Base-by-base conservation (phyloP, 2,797 vertebrate species). In the Nannoperca australis region DNA sequence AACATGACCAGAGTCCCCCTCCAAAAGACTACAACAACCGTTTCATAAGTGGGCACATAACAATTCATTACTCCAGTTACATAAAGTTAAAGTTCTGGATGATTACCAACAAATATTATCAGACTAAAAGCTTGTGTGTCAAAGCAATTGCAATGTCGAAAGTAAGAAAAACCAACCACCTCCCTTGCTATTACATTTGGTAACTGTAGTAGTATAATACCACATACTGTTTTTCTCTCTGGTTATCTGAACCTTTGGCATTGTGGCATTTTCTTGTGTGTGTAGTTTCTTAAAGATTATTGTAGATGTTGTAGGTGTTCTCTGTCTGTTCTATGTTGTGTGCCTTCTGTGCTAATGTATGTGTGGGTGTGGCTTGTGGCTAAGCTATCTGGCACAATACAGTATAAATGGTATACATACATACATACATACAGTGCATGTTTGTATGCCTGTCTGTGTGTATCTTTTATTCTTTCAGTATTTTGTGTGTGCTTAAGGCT, bases 401-500 rank as follows among this genome's bases (percentile, higher is more conserved):
- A 27, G 20, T 49, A 18, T 34, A 38, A 55, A 22, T 27, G 24
- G 24, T 27, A 27, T 27, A 27, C 24, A 27, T 27, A 27, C 24
- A 27, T 27, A 27, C 24, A 27, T 27, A 27, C 24, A 27, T 27
- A 45, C 13, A 38, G 3, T 10, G 12, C 14, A 51, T 34, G 20
- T 65, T 51, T 61, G 14, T 47, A 47, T 50, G 27, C 22, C 47
- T 40, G 44, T 47, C 44, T 32, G 18, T 54, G 66, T 24, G 7
- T 30, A 44, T 30, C 59, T 58, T 70, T 76, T 51, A 65, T 63
- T 78, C 40, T 55, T 56, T 40, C 5, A 38, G 40, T 49, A 54
- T 76, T 49, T 49, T 38, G 40, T 72, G 63, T 61, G 42, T 62
- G 54, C 71, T 81, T 47, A 18, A 64, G 74, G 74, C 20, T 79